Evolutionary conservation across 2,888 invertebrate species (phyloP), one percentile per base, ranked within the genome.

Genomic region (Microctonus hyperodae): DNA sequence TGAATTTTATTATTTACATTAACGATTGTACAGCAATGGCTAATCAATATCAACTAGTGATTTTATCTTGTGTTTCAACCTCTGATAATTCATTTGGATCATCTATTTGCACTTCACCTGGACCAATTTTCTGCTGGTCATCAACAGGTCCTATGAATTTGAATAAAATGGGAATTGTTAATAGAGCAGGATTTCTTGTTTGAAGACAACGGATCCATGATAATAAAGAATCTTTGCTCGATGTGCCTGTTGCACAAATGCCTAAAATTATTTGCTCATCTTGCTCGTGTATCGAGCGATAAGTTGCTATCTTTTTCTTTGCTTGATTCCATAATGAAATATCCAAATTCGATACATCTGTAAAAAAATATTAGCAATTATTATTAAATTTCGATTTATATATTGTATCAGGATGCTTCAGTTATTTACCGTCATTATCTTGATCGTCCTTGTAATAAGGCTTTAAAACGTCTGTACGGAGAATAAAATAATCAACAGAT

Each of bases 211-310:
- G 88, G 78, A 97, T 90, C 96, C 94, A 98, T 0, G 96, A 95
- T n/a, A 97, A 84, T 7, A 98, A 85, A 0, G 97, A 97, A 85
- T 97, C 96, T 84, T 94, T 90, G 67, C 92, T 92, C 16, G 94
- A 94, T 10, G 94, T 92, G 60, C 97, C 97, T 67, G 97, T 97
- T 28, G 95, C 95, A 85, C 96, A 96, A 60, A 96, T 87, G 9
- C 92, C 92, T 73, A 95, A 88, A 76, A 97, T 91, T 0, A 92
- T 92, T 4, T 96, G 96, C 84, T 98, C 97, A 64, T 93, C 91
- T 85, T 98, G 97, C 81, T 97, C 95, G 81, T 98, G 97, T 1
- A 96, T 90, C 28, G 91, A 90, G 10, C 90, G 90, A 68, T 86
- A 83, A 1, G 87, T 82, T 13, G 86, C 84, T 7, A 83, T 55